phyloP scores from a whole-genome alignment of 2,113 vertebrate species.

The Anarrhichthys ocellatus region DNA sequence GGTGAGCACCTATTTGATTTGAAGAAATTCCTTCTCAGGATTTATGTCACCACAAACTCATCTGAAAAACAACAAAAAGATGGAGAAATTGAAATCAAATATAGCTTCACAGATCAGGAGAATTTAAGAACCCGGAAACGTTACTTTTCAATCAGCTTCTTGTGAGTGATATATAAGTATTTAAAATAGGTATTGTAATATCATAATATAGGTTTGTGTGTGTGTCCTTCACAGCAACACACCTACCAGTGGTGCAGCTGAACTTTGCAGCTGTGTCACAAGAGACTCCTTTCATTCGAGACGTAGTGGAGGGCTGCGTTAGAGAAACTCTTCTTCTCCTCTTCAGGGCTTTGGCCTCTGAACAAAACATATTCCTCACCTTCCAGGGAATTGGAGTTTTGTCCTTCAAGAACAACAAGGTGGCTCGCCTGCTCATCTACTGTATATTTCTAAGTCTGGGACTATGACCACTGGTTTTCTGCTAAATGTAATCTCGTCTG shows the following conservation, averaged over 20 bases:
- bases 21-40: not conserved
- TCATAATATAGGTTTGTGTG: not conserved
- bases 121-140: not conserved
- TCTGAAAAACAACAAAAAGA: not conserved
- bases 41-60: not conserved
- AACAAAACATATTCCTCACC: slow-evolving; percentile 74
- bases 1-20: slow-evolving; percentile 68
- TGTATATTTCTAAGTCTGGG: not conserved
- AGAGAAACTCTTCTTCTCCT: slow-evolving; percentile 83
- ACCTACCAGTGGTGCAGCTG: slow-evolving; percentile 85
- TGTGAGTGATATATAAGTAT: not conserved
- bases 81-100: not conserved
- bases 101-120: not conserved
- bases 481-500: not conserved
- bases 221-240: slow-evolving; percentile 70
- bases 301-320: slow-evolving; percentile 82
- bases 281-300: slow-evolving; percentile 76
- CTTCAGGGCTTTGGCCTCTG: slow-evolving; percentile 75
- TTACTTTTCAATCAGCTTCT: not conserved
- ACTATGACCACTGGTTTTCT: not conserved
- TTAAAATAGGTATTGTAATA: not conserved
- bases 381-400: slow-evolving; percentile 85
- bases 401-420: slow-evolving; percentile 79
- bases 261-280: slow-evolving; percentile 83
- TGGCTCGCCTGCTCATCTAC: slow-evolving; percentile 19